Base-by-base conservation (phyloP, 2,113 vertebrate genomes). In the Lagopus leucura region DNA sequence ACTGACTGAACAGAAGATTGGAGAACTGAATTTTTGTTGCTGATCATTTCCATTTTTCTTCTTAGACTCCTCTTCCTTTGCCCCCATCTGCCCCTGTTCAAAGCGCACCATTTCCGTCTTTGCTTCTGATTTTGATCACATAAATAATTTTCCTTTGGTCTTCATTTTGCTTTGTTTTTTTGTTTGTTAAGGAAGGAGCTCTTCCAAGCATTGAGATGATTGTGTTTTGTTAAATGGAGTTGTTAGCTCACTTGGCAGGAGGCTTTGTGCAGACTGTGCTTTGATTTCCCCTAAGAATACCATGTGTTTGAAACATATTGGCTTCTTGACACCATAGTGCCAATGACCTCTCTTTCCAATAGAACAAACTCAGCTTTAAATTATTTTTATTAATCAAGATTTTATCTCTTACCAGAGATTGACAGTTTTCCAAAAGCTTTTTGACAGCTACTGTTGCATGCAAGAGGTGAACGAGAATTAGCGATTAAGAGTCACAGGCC, bases 361-460 rank as follows among this genome's bases (percentile, higher is more conserved):
- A 93, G 95, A 92, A 93, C 83, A 97, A 96, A 90, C 88, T 91
- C 63, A 86, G 82, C 94, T 97, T 96, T 75, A 95, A 95, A 91
- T 91, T 97, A 96, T 97, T 97, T 96, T 95, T 92, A 92, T 95
- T 97, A 96, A 97, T 97, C 95, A 94, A 97, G 92, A 96, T 96
- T 96, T 97, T 97, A 91, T 96, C 95, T 96, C 88, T 81, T 93
- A 85, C 81, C 57, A 40, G 93, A 94, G 95, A 95, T 43, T 95
- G 97, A 97, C 96, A 90, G 85, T 80, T 97, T 92, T 95, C 96
- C 84, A 94, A 96, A 95, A 90, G 82, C 93, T 92, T 93, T 94
- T 94, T 98, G 97, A 97, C 97, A 97, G 90, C 88, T 92, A 30
- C 81, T 76, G 74, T 85, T 97, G 65, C 89, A 89, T 92, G 94